A percentile compares a stretch with the other conserved stretches of the same genome.
Evolutionary conservation across 2,113 vertebrate genomes (phyloP).

Genomic region (Cepphus grylle): DNA sequence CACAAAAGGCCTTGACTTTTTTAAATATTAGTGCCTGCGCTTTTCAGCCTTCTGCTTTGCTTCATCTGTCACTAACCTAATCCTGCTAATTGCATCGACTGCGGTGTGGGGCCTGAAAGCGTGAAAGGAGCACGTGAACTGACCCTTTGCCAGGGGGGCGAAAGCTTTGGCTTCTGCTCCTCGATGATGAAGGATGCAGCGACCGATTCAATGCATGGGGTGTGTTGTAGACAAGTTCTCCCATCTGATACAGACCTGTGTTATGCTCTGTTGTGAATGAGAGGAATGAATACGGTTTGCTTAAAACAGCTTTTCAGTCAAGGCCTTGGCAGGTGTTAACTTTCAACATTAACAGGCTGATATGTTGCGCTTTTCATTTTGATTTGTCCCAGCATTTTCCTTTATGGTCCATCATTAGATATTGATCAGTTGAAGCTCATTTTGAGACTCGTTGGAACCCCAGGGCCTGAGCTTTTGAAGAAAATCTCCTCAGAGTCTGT

Average conservation of each 20-base stretch:
- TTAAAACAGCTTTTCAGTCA: background rate
- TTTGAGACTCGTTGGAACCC: slow-evolving; percentile 95
- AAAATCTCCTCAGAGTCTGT: slow-evolving; percentile 98
- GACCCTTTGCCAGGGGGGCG: background rate
- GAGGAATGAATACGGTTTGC: background rate
- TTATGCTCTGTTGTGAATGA: background rate
- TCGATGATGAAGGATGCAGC: background rate
- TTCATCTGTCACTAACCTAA: slow-evolving; percentile 14
- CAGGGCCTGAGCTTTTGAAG: slow-evolving; percentile 94
- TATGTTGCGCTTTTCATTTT: slow-evolving; percentile 67
- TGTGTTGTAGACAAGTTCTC: background rate
- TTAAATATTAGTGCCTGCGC: background rate
- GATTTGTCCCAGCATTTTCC: slow-evolving; percentile 90
- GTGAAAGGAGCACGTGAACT: background rate
- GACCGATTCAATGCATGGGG: background rate
- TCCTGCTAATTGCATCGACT: background rate
- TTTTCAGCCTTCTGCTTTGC: background rate
- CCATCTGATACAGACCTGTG: background rate
- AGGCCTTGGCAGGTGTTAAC: slow-evolving; percentile 30
- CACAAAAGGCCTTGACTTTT: background rate
- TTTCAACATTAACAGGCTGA: slow-evolving; percentile 45
- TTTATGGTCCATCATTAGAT: slow-evolving; percentile 95
- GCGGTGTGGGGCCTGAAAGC: background rate
- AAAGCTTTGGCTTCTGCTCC: background rate
- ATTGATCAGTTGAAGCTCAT: slow-evolving; percentile 99